Evolutionary conservation across 2,113 vertebrate genomes (phyloP).

Genomic region (Burhinus oedicnemus): DNA sequence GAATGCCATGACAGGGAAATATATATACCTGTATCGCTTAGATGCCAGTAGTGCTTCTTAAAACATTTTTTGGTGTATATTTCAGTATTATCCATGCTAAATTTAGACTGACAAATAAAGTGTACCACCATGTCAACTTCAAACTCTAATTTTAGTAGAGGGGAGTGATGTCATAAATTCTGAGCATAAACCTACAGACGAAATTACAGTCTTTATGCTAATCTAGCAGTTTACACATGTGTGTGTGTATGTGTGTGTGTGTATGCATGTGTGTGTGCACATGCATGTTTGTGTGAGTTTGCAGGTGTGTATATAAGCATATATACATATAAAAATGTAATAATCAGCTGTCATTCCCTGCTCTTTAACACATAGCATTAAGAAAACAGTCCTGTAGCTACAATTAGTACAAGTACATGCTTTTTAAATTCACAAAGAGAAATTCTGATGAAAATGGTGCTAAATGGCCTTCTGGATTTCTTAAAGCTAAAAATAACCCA

Average conservation of each 20-base stretch:
- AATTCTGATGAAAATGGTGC: background rate
- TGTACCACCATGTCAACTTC: background rate
- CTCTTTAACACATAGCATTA: background rate
- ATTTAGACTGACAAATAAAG: slow-evolving; percentile 40
- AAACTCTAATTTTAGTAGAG: slow-evolving; percentile 20
- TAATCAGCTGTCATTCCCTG: background rate
- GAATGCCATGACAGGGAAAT: background rate
- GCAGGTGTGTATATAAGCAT: background rate
- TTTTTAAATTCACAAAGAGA: background rate
- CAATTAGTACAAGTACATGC: background rate
- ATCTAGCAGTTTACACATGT: background rate
- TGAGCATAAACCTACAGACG: background rate
- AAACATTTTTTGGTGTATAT: background rate
- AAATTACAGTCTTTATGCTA: slow-evolving; percentile 34
- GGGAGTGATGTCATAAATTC: slow-evolving; percentile 1
- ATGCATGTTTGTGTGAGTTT: background rate
- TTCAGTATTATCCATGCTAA: background rate
- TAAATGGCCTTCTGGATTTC: background rate
- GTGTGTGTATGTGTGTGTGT: background rate
- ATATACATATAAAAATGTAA: background rate
- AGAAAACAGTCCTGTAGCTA: background rate
- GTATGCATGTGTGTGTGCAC: background rate
- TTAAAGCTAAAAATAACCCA: background rate
- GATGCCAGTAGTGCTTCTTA: background rate
- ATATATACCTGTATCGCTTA: background rate